Evolutionary conservation across 2,888 invertebrate species (phyloP), one percentile per base, ranked within the genome.

Genomic region (Watsonalla cultraria): DNA sequence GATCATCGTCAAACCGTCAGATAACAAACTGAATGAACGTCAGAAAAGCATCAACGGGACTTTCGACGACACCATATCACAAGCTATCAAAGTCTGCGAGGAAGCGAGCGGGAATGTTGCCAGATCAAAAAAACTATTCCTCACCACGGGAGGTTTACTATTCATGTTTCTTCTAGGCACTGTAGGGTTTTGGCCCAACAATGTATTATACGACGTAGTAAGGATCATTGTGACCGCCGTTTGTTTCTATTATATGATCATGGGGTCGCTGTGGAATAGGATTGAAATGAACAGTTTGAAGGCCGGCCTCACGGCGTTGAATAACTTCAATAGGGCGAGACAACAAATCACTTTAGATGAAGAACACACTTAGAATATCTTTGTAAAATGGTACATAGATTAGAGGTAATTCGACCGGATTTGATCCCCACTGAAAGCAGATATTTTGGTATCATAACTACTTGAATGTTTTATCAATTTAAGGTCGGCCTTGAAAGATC

Each of bases 191-290:
- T 91, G 80, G 91, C 91, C 80, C 35, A 90, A 72, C 81, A 89
- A 52, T 75, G 90, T 72, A 74, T 83, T 74, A 68, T 93, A 72
- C 52, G 92, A 94, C 66, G 70, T 95, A 54, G 70, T 92, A 0
- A 93, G 94, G 74, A 85, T 95, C 49, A 64, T 94, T 7, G 77
- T 95, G 50, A 94, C 94, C 24, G 93, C 92, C 9, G 68, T 94
- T 24, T 90, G 94, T 64, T 91, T 94, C 52, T 96, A 95, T 73
- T 92, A 92, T 59, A 61, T 95, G 14, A 91, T 96, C 62, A 96
- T 96, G 96, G 95, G 94, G 39, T 92, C 95, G 0, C 75, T 97
- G 60, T 97, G 97, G 96, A 95, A 96, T 77, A 92, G 92, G 62
- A 95, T 96, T 61, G 97, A 97, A 80, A 91, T 91, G 64, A 95